Evolutionary conservation across 1,140 invertebrate species (phyloP).

Genomic region (Atta cephalotes): DNA sequence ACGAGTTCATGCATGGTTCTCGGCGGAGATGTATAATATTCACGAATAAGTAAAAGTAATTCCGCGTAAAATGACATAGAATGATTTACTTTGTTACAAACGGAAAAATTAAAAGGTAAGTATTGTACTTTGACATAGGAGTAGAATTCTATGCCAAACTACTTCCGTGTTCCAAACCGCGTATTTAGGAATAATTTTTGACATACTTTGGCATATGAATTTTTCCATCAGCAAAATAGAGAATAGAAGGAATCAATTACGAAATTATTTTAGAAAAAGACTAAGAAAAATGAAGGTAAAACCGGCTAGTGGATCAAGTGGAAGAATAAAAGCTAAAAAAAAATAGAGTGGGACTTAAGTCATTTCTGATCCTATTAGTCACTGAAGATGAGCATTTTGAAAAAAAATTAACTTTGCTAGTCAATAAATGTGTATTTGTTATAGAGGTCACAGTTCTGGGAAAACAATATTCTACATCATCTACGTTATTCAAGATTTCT

Average conservation of each 20-base stretch:
- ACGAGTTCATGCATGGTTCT: too few relatives aligned
- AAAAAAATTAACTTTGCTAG: too few relatives aligned
- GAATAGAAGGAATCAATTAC: not conserved
- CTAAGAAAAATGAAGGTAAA: not conserved
- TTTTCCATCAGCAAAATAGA: not conserved
- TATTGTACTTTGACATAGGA: too few relatives aligned
- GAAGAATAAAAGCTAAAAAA: not conserved
- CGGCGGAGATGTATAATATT: too few relatives aligned
- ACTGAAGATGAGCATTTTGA: not conserved
- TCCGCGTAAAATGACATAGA: too few relatives aligned
- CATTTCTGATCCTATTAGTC: not conserved
- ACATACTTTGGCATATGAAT: too few relatives aligned
- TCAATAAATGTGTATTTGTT: not conserved
- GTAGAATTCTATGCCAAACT: too few relatives aligned
- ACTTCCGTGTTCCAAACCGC: too few relatives aligned
- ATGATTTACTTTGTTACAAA: too few relatives aligned
- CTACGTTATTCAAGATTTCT: not conserved
- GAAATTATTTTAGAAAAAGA: not conserved
- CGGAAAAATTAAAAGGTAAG: too few relatives aligned
- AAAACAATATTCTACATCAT: not conserved
- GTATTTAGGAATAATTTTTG: too few relatives aligned
- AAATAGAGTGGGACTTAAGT: not conserved
- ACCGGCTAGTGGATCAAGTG: not conserved
- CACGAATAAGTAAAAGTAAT: too few relatives aligned
- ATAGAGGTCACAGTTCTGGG: not conserved